Base-by-base conservation (phyloP, 2,888 invertebrate species). In the Sphinx pinastri region DNA sequence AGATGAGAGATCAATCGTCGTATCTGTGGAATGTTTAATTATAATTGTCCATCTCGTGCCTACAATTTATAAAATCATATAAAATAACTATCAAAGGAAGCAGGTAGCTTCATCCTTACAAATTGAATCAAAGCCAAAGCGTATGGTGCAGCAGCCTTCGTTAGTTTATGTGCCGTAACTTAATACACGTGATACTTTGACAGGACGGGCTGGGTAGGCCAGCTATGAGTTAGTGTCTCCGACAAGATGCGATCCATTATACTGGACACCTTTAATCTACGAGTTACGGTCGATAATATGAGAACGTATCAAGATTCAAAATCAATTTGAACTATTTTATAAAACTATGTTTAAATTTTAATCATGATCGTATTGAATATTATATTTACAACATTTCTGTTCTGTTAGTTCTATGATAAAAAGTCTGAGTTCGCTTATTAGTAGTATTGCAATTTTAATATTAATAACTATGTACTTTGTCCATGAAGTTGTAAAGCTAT, bases 181-280 rank as follows among this genome's bases (percentile, higher is more conserved):
- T 47, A 49, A 63, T 63, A 63, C 16, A 45, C 49, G 16, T 63
- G 58, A 14, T 25, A 19, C 63, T 63, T 63, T 63, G 63, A 49
- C 63, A 19, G 55, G 11, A 49, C 49, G 16, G 16, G 60, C 60
- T 45, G 19, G 63, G 63, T 31, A 38, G 31, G 49, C 19, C 19
- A 49, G 63, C 19, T 63, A 63, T 63, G 63, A 63, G 47, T 63
- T 47, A 63, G 19, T 19, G 63, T 49, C 63, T 13, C 19, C 63
- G 47, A 19, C 49, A 49, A 63, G 63, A 49, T 19, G 47, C 19
- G 12, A 63, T 63, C 49, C 49, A 19, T 63, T 63, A 63, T 19
- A 13, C 13, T 13, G 25, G 49, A 49, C 19, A 63, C 63, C 49
- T 49, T 16, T 63, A 58, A 63, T 16, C 19, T 63, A 49, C 13